phyloP scores from a whole-genome alignment of 2,888 invertebrate species.

The Leptinotarsa peninsularis region DNA sequence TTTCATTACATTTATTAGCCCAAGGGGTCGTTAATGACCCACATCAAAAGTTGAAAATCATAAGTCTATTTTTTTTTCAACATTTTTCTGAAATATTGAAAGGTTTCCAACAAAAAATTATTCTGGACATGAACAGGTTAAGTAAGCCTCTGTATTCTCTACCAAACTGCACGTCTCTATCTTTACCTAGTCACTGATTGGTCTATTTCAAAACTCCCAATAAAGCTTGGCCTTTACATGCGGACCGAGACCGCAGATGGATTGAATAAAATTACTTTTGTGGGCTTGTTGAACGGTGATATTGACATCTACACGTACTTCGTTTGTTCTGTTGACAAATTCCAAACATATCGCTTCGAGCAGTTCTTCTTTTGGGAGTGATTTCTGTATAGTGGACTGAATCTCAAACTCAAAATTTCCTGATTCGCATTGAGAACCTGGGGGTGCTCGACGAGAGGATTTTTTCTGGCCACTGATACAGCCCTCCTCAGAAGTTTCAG shows the following conservation, averaged over 20 bases:
- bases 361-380: no score
- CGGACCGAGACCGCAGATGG: slow-evolving; percentile 96
- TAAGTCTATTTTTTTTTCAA: no score
- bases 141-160: slow-evolving; percentile 90
- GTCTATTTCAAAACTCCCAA: slow-evolving; percentile 90
- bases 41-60: no score
- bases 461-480: slow-evolving; percentile 93
- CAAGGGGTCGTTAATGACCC: no score
- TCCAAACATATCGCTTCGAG: no score
- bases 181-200: slow-evolving; percentile 84
- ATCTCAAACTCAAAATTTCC: slow-evolving; percentile 68
- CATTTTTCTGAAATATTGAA: no score
- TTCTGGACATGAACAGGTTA: no score
- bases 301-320: slow-evolving; percentile 98
- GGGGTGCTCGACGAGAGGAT: slow-evolving; percentile 95
- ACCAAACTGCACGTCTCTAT: slow-evolving; percentile 97
- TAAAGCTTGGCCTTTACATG: slow-evolving; percentile 88
- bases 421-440: slow-evolving; percentile 96
- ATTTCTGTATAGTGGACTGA: slow-evolving; percentile 66
- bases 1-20: no score
- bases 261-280: slow-evolving; percentile 91
- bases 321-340: no score
- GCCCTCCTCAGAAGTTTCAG: no score
- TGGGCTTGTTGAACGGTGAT: slow-evolving; percentile 90
- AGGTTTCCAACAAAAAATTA: no score